These are phyloP conservation scores for Drosophila pachea DNA, from an alignment of 1,140 invertebrate species.

Conservation along the genomic window DNA sequence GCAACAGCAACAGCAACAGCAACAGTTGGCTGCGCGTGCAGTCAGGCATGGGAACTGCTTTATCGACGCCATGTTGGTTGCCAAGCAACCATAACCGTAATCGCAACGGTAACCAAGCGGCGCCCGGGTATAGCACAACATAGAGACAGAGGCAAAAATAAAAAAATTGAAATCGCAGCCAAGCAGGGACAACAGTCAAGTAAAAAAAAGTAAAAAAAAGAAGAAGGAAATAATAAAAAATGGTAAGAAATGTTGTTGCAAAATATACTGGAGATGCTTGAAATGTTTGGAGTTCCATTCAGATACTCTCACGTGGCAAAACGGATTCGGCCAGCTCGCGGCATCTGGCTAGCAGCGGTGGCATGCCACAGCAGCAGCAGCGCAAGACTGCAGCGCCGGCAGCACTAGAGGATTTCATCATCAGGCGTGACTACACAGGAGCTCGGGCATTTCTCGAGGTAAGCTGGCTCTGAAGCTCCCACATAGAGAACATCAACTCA, in stretches of 20 bases:
- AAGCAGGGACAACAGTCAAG: neutral
- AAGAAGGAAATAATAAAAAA: constrained; percentile 35
- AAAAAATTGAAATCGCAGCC: constrained; percentile 13
- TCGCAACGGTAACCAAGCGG: constrained; percentile 61
- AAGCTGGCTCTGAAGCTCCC: constrained; percentile 1
- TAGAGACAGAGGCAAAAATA: neutral
- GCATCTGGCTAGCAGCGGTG: constrained; percentile 66
- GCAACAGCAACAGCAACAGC: neutral
- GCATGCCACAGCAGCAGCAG: constrained; percentile 46
- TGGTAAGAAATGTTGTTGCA: constrained; percentile 61
- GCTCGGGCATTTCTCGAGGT: constrained; percentile 95
- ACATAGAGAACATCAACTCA: neutral
- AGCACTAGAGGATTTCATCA: constrained; percentile 94
- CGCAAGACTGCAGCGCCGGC: constrained; percentile 81
- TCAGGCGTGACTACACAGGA: constrained; percentile 94
- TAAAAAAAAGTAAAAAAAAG: constrained; percentile 7
- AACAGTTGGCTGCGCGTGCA: constrained; percentile 41
- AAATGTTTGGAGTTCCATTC: constrained; percentile 48
- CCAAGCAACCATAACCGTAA: constrained; percentile 63
- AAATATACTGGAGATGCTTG: constrained; percentile 39
- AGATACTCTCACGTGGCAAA: constrained; percentile 87
- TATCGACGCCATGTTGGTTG: constrained; percentile 67
- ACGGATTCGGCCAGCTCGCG: constrained; percentile 81
- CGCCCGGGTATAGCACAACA: constrained; percentile 26
- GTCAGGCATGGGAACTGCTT: constrained; percentile 57